Evolutionary conservation across 2,888 invertebrate species (phyloP), one percentile per base, ranked within the genome.

Genomic region (Hemaris fuciformis): DNA sequence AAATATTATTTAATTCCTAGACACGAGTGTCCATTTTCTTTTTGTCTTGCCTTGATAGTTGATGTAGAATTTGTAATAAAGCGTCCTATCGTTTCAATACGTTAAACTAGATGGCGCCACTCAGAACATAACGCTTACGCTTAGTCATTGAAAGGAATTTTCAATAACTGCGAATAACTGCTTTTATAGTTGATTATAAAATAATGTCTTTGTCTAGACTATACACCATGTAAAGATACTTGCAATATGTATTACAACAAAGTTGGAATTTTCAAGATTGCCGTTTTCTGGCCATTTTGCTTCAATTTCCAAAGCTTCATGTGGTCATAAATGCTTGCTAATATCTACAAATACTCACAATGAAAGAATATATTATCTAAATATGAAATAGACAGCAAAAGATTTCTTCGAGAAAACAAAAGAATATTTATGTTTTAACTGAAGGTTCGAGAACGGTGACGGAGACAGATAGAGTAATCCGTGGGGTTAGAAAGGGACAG

Each of bases 1-100:
- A 67, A 66, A 71, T 75, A 73, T 72, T 64, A 38, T 25, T 48
- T 25, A 25, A 27, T 31, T 20, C 53, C 53, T 53, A 53, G 31
- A 53, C 48, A 18, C 15, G 15, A 5, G 15, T 25, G 18, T 53
- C 15, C 18, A 53, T 31, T 53, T 53, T 31, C 53, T 31, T 53
- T 53, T 53, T 3, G 31, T 20, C 31, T 20, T 53, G 25, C n/a
- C 13, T 46, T 22, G 45, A n/a, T n/a, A n/a, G n/a, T n/a, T n/a
- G n/a, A 20, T 15, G 3, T 46, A 18, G 13, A 42, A 3, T n/a
- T 6, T 13, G 25, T 25, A 46, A 25, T 15, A 15, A 25, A 18
- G 23, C 20, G 20, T n/a, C n/a, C n/a, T 18, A 31, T 18, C 3
- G 13, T 53, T 53, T 8, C 10, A 10, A 18, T 1, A 3, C 27